Conservation (phyloP, 1,140 invertebrate species). For the Drosophila subpulchrella region DNA sequence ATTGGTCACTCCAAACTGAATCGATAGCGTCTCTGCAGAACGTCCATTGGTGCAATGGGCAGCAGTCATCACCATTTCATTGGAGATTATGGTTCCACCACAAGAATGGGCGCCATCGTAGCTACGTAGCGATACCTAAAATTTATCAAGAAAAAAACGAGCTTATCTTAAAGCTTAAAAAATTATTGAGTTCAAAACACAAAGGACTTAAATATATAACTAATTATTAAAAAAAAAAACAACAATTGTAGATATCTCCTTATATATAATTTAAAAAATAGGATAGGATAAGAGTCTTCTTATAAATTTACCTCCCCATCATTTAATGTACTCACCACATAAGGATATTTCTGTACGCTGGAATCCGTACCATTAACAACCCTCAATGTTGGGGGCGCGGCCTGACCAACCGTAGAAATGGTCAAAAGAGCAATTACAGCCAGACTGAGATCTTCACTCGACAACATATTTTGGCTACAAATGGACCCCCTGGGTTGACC, state of each 20-base stretch:
- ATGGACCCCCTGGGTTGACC: not conserved
- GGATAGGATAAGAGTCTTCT: not conserved
- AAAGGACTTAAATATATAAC: too few species aligned
- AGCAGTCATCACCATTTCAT: slow-evolving; percentile 86
- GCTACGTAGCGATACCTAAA: slow-evolving; percentile 68
- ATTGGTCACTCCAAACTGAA: slow-evolving; percentile 65
- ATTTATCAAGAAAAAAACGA: too few species aligned
- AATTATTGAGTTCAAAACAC: too few species aligned
- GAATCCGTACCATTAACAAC: slow-evolving; percentile 77
- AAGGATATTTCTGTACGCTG: slow-evolving; percentile 60
- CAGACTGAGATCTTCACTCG: slow-evolving; percentile 13
- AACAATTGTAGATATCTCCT: too few species aligned
- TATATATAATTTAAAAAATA: too few species aligned
- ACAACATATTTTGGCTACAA: slow-evolving; percentile 28
- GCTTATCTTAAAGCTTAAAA: too few species aligned
- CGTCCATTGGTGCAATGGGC: slow-evolving; percentile 86
- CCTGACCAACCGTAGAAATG: not conserved
- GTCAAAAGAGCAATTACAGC: slow-evolving; percentile 12
- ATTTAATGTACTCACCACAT: slow-evolving; percentile 46
- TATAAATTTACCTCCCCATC: too few species aligned
- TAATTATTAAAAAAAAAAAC: too few species aligned
- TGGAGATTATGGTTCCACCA: slow-evolving; percentile 86
- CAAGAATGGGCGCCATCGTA: slow-evolving; percentile 85
- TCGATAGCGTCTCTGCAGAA: slow-evolving; percentile 30
- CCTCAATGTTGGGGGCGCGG: slow-evolving; percentile 38